A percentile compares a stretch with the other conserved stretches of the same genome.
Conservation (phyloP, 2,888 invertebrate genomes). For the Caenorhabditis sinica region DNA sequence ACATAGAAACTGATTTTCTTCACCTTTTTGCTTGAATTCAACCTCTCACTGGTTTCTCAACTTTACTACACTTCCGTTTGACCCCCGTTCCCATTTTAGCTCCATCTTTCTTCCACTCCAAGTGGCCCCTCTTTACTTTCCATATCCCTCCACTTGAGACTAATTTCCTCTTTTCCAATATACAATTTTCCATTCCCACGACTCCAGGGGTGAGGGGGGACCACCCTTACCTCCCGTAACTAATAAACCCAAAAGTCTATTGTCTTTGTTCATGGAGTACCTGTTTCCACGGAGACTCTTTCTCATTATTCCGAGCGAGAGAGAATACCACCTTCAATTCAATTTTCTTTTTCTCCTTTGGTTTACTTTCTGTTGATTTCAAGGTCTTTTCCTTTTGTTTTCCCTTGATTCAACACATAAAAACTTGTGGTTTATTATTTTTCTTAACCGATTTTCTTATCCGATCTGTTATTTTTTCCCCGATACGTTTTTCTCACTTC, state of each 20-base stretch:
- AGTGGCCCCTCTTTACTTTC: conserved; percentile 15
- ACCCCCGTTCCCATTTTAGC: background rate
- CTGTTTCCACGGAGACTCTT: conserved; percentile 51
- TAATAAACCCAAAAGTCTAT: conserved; percentile 31
- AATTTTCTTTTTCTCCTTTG: background rate
- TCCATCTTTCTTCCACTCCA: background rate
- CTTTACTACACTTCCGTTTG: background rate
- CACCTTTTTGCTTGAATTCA: too few relatives aligned
- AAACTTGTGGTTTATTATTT: background rate
- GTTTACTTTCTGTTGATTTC: conserved; percentile 11
- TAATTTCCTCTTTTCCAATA: conserved; percentile 21
- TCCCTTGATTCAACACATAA: background rate
- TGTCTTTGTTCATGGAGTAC: conserved; percentile 23
- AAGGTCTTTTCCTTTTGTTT: conserved; percentile 29
- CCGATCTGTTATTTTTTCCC: background rate
- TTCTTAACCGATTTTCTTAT: conserved; percentile 11
- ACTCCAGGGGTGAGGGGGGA: background rate
- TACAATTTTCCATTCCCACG: conserved; percentile 36
- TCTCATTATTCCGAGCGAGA: conserved; percentile 5
- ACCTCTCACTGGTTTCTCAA: background rate
- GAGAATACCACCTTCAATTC: background rate
- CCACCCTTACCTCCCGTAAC: conserved; percentile 8
- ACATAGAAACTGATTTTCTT: too few relatives aligned
- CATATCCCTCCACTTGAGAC: conserved; percentile 44
- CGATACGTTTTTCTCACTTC: too few relatives aligned